Conservation (phyloP, 1,140 invertebrate genomes). For the Drosophila bifasciata region DNA sequence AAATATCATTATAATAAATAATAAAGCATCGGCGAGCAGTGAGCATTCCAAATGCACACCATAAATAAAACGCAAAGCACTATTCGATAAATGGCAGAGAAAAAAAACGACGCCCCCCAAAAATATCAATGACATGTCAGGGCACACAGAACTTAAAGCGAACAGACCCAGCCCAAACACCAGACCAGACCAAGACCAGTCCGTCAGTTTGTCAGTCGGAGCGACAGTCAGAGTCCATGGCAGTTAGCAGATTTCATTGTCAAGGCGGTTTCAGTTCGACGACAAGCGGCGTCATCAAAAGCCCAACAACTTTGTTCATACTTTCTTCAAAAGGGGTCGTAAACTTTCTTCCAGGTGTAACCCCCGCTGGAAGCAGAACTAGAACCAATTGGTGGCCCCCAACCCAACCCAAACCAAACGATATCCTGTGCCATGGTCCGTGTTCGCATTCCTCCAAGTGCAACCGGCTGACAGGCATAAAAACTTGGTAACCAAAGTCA, state of each 20-base stretch:
- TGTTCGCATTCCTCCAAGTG: slow-evolving; percentile 9
- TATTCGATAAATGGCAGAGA: slow-evolving; percentile 41
- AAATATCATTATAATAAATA: slow-evolving; percentile 36
- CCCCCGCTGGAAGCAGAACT: slow-evolving; percentile 25
- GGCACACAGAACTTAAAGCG: slow-evolving; percentile 17
- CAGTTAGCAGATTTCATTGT: slow-evolving; percentile 80
- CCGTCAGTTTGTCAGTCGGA: slow-evolving; percentile 57
- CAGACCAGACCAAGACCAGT: slow-evolving; percentile 31
- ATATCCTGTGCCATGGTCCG: slow-evolving; percentile 1
- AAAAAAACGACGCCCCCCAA: slow-evolving; percentile 28
- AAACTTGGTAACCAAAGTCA: slow-evolving; percentile 77
- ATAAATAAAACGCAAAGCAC: slow-evolving; percentile 62
- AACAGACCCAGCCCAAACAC: slow-evolving; percentile 36
- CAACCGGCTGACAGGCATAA: slow-evolving; percentile 46
- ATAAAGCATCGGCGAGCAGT: slow-evolving; percentile 45
- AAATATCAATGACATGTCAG: slow-evolving; percentile 25
- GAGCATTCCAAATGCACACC: slow-evolving; percentile 69
- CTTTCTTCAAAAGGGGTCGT: slow-evolving; percentile 48
- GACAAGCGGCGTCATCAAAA: slow-evolving; percentile 73
- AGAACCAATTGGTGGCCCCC: slow-evolving; percentile 21
- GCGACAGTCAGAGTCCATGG: slow-evolving; percentile 9
- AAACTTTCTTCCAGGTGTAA: slow-evolving; percentile 8
- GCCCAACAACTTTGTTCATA: slow-evolving; percentile 73
- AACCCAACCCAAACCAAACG: slow-evolving; percentile 13
- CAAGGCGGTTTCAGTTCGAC: slow-evolving; percentile 70